These are phyloP conservation scores for Pomacea maculata DNA, from an alignment of 1,140 invertebrate species.

Conservation along the genomic window DNA sequence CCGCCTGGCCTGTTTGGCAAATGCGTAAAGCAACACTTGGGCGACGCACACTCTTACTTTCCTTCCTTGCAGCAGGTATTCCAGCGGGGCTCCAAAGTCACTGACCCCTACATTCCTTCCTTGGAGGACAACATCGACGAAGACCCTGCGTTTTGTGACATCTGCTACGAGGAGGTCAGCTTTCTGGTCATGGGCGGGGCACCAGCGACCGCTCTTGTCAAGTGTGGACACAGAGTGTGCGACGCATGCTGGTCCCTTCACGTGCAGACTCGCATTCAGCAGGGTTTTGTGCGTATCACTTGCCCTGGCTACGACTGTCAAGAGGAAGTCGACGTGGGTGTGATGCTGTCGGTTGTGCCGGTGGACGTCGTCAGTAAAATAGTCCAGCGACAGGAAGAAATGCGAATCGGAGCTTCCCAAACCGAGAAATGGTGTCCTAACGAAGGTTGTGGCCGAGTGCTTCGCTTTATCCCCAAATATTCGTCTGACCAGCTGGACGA, in stretches of 20 bases:
- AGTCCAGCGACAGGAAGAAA: slow-evolving; percentile 9
- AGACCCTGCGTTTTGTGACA: slow-evolving; percentile 22
- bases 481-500: no score
- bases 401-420: not conserved
- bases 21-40: not conserved
- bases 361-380: slow-evolving; percentile 17
- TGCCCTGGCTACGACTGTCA: slow-evolving; percentile 33
- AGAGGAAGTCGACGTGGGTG: slow-evolving; percentile 1
- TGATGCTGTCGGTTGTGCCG: slow-evolving; percentile 19
- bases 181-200: not conserved
- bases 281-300: slow-evolving; percentile 10
- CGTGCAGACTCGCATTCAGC: slow-evolving; percentile 10
- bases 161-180: slow-evolving; percentile 29
- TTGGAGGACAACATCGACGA: slow-evolving; percentile 8
- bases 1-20: no score
- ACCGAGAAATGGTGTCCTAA: slow-evolving; percentile 32
- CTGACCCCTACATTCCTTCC: not conserved
- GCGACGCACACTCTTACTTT: not conserved
- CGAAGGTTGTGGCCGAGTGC: slow-evolving; percentile 23
- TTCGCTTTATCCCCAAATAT: not conserved
- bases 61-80: slow-evolving; percentile 11
- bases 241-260: slow-evolving; percentile 27
- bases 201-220: slow-evolving; percentile 11
- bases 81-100: not conserved
- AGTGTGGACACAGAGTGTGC: slow-evolving; percentile 27